These are phyloP conservation scores for Bradypodion ventrale DNA, from an alignment of 2,797 vertebrate species.

Conservation along the genomic window DNA sequence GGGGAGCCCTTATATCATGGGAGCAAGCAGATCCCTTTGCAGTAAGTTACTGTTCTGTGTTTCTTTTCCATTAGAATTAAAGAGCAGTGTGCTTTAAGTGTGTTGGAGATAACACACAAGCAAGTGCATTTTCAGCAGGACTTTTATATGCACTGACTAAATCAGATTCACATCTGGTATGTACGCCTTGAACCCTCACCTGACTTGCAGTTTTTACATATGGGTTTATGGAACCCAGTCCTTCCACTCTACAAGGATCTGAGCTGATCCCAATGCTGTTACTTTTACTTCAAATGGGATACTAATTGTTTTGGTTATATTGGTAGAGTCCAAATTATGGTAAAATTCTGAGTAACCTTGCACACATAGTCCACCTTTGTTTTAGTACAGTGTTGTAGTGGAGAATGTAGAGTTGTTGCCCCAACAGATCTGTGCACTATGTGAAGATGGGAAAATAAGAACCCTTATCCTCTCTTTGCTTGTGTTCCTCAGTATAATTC, in stretches of 20 bases:
- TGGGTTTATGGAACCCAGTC: background rate
- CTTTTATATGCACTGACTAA: background rate
- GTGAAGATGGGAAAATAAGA: background rate
- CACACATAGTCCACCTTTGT: background rate
- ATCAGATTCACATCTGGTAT: background rate
- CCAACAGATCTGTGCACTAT: background rate
- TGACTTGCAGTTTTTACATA: background rate
- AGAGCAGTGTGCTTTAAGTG: background rate
- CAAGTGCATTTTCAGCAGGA: background rate
- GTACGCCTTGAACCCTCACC: background rate
- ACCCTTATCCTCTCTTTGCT: background rate
- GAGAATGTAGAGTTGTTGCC: background rate
- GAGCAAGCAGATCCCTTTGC: conserved; percentile 92
- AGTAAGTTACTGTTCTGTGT: conserved; percentile 72
- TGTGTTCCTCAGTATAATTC: background rate
- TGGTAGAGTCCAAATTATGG: background rate
- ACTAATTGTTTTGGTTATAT: background rate
- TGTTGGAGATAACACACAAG: conserved; percentile 9
- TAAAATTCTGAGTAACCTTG: background rate
- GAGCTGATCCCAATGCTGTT: background rate
- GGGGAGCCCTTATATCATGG: conserved; percentile 91
- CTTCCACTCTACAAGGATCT: background rate
- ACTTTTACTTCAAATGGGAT: background rate
- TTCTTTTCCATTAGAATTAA: background rate
- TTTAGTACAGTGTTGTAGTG: background rate